Conservation (phyloP, 2,113 vertebrate species). For the Microtus richardsoni region DNA sequence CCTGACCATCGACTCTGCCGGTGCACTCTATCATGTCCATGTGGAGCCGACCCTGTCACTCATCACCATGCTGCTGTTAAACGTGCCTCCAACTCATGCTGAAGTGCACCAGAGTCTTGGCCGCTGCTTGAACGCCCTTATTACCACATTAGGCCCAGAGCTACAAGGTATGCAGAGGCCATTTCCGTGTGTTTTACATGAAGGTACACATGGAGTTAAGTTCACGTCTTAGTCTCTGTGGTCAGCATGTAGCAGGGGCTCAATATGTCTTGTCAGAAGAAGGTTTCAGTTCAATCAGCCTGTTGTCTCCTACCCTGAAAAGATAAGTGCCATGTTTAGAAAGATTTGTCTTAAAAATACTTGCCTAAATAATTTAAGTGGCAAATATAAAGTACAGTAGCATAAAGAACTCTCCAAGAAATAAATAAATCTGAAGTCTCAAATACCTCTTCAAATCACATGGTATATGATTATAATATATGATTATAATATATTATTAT, state of each 20-base stretch:
- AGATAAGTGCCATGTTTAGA: conserved; percentile 27
- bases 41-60: conserved; percentile 92
- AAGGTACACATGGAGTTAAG: conserved; percentile 24
- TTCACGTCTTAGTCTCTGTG: not conserved
- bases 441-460: conserved; percentile 39
- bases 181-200: not conserved
- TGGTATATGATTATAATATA: not conserved
- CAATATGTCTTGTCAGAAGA: conserved; percentile 29
- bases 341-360: conserved; percentile 21
- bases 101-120: conserved; percentile 94
- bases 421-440: not conserved
- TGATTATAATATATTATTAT: too few relatives aligned
- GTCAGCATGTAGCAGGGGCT: not conserved
- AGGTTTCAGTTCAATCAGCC: not conserved
- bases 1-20: conserved; percentile 91
- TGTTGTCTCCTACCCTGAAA: conserved; percentile 35
- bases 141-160: conserved; percentile 89
- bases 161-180: conserved; percentile 86
- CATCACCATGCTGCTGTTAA: conserved; percentile 91
- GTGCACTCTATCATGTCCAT: conserved; percentile 90
- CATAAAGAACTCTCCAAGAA: not conserved
- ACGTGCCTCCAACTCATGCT: conserved; percentile 90
- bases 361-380: conserved; percentile 40
- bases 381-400: not conserved
- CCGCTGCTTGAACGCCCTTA: conserved; percentile 90